Evolutionary conservation across 2,888 invertebrate species (phyloP), one percentile per base, ranked within the genome.

Genomic region (Zaprionus lineosus): DNA sequence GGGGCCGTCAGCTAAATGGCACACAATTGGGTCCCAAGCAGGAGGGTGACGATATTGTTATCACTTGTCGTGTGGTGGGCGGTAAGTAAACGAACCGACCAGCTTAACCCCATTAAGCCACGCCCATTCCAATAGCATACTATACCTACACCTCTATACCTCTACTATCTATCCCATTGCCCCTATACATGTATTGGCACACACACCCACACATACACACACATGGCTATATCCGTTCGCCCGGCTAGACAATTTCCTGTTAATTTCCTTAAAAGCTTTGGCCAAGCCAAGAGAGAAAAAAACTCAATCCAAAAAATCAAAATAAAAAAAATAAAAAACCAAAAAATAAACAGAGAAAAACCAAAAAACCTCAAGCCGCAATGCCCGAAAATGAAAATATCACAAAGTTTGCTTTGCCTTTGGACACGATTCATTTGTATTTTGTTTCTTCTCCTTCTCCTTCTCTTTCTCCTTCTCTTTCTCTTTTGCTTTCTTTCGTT

Each of bases 41-140:
- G 88, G 96, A 96, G 90, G 95, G 95, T 2, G 95, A 96, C 83
- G 95, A 96, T 86, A 94, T 97, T 68, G 93, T 94, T 51, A 92
- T 97, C 82, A 96, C 95, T 57, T 97, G 97, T 90, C 92, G 96
- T 71, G 96, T 96, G 39, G 94, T 95, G 67, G 96, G 96, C 83
- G 96, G 97, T 94, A 92, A 93, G 92, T 88, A 60, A 55, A 48
- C 47, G 48, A 66, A 39, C 46, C 36, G 64, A 47, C 55, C 39
- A 63, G 55, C 66, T 61, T 70, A 70, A 74, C 75, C 75, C 75
- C 56, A 67, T 55, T 66, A 39, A 40, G 31, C 67, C 39, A 16
- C 6, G 4, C 3, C 31, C 2, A 31, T 31, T n/a, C 4, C 9
- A 2, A 31, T 53, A 5, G 19, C 19, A 28, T n/a, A n/a, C n/a